Evolutionary conservation across 2,888 invertebrate genomes (phyloP), one percentile per base, ranked within the genome.

Genomic region (Lithodes maja): DNA sequence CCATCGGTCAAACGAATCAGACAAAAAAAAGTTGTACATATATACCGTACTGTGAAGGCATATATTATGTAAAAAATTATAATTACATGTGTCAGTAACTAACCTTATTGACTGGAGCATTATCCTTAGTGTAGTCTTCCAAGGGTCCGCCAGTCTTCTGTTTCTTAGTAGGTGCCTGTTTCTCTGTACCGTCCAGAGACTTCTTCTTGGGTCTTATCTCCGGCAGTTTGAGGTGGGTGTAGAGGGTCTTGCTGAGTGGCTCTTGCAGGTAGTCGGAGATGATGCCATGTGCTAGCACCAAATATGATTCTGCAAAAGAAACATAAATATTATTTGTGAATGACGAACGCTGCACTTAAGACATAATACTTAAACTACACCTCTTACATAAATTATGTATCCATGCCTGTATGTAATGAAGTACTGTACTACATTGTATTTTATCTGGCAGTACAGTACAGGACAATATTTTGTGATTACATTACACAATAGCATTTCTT

Each of bases 281-380:
- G 68, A 91, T 90, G 50, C 91, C 91, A 77, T 90, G 86, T 50
- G 91, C 89, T 49, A 91, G 52, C 2, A 68, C 85, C 52, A 74
- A 49, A 53, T 91, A 91, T 33, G 86, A 83, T 53, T 90, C 91
- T 91, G 84, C 2, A 69, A 78, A 55, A n/a, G 15, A 15, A 80
- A 52, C 52, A 54, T 80, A 52, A 80, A 80, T 3, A 53, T 33
- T 33, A 33, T 33, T 33, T 33, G 33, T 33, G 33, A 33, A 33
- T 33, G 33, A 33, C 33, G 33, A 33, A 33, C 33, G 33, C 33
- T 33, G 33, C 33, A 33, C 33, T 33, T 33, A 33, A 33, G 33
- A 33, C 33, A 33, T 33, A 33, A 33, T 75, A 15, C 75, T 17
- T 15, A 9, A 7, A 33, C 7, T 15, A 7, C 9, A 15, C n/a